phyloP scores from a whole-genome alignment of 1,140 invertebrate genomes.

The Elysia chlorotica region DNA sequence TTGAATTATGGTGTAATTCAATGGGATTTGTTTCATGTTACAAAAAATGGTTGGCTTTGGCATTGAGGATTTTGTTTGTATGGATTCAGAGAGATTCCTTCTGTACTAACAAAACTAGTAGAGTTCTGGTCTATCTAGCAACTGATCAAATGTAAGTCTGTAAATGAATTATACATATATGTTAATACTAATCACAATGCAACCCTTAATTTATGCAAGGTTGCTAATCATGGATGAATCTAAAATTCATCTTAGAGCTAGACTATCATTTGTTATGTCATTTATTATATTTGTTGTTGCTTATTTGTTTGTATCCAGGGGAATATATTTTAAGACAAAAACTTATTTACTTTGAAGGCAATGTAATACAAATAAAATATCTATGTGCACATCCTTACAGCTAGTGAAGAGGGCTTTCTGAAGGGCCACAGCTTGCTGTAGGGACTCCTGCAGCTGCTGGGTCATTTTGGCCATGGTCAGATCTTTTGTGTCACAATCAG shows the following conservation, averaged over 20 bases:
- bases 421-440: constrained; percentile 18
- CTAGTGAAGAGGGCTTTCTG: constrained; percentile 25
- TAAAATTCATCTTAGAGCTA: background rate
- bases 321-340: background rate
- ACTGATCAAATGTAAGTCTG: too few species aligned
- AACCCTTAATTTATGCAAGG: too few species aligned
- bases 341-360: background rate
- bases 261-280: background rate
- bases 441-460: constrained; percentile 16
- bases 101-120: too few species aligned
- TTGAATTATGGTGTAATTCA: too few species aligned
- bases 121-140: too few species aligned
- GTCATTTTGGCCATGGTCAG: constrained; percentile 11
- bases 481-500: background rate
- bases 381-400: background rate
- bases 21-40: too few species aligned
- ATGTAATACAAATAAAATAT: background rate
- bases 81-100: too few species aligned
- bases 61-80: too few species aligned
- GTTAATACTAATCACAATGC: too few species aligned
- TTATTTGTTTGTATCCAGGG: background rate
- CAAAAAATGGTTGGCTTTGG: too few species aligned
- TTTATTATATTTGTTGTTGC: background rate
- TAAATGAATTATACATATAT: too few species aligned
- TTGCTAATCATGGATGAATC: too few species aligned